phyloP scores from a whole-genome alignment of 2,113 vertebrate species.

The Brienomyrus brachyistius region DNA sequence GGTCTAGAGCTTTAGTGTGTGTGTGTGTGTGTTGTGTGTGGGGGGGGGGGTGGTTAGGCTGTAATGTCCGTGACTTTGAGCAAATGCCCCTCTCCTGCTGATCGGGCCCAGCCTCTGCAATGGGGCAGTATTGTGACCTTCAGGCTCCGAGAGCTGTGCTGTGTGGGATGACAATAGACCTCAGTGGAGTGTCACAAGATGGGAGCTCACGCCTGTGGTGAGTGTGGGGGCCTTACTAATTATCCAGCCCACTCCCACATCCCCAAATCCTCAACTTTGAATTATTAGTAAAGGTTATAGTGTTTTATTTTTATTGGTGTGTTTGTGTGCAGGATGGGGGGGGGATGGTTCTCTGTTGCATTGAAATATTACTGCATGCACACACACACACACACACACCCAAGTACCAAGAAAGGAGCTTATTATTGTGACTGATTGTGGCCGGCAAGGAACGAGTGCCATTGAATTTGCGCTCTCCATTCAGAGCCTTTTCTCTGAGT shows the following conservation, averaged over 20 bases:
- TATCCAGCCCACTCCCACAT: constrained; percentile 25
- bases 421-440: constrained; percentile 54
- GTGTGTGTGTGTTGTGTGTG: not conserved
- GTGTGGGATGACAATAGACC: constrained; percentile 73
- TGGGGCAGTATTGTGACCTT: not conserved
- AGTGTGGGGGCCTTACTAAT: constrained; percentile 80
- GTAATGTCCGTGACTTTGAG: not conserved
- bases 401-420: constrained; percentile 30
- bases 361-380: not conserved
- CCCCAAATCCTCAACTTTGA: not conserved
- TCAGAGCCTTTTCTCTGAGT: constrained; percentile 56
- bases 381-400: not conserved
- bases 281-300: not conserved
- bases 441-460: constrained; percentile 59
- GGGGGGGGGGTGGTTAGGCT: not conserved
- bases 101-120: constrained; percentile 39
- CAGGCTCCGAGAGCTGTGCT: constrained; percentile 57
- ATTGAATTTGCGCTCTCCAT: constrained; percentile 58
- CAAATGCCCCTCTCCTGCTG: not conserved
- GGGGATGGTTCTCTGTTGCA: not conserved
- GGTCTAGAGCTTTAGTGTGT: not conserved
- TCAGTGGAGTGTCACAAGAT: constrained; percentile 35
- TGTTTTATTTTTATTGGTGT: not conserved
- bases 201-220: constrained; percentile 34
- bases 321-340: not conserved